Conservation (phyloP, 2,113 vertebrate species). For the Epinephelus lanceolatus region DNA sequence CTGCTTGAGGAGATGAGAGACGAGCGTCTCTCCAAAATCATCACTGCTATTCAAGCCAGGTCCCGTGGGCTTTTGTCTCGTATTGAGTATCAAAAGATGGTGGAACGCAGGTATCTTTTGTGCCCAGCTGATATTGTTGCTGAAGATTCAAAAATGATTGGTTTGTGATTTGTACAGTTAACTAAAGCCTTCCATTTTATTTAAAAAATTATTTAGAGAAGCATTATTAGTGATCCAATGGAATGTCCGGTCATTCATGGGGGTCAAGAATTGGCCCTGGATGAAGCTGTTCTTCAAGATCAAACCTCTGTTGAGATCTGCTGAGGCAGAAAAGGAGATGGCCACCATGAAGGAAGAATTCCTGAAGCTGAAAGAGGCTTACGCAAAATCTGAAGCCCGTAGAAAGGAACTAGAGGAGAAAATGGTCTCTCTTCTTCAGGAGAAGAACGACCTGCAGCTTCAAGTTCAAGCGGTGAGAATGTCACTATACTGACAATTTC, state of each 20-base stretch:
- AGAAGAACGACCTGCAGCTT: conserved; percentile 93
- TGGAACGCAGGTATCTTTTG: conserved; percentile 87
- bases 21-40: conserved; percentile 90
- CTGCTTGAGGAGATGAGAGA: conserved; percentile 93
- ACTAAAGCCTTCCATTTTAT: background rate
- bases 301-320: conserved; percentile 90
- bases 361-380: conserved; percentile 86
- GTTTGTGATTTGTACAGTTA: background rate
- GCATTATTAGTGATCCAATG: conserved; percentile 91
- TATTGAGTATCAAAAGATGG: conserved; percentile 91
- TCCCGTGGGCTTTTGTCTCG: conserved; percentile 90
- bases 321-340: conserved; percentile 90
- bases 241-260: conserved; percentile 93
- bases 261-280: conserved; percentile 93
- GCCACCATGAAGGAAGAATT: conserved; percentile 88
- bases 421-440: conserved; percentile 93
- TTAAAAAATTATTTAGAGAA: conserved; percentile 83
- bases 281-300: conserved; percentile 95
- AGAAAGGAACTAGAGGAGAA: conserved; percentile 94
- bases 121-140: background rate
- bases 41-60: conserved; percentile 90
- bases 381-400: conserved; percentile 90
- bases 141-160: background rate
- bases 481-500: conserved; percentile 53
- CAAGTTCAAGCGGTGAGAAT: conserved; percentile 90